Evolutionary conservation across 2,113 vertebrate genomes (phyloP).

Genomic region (Elgaria multicarinata): DNA sequence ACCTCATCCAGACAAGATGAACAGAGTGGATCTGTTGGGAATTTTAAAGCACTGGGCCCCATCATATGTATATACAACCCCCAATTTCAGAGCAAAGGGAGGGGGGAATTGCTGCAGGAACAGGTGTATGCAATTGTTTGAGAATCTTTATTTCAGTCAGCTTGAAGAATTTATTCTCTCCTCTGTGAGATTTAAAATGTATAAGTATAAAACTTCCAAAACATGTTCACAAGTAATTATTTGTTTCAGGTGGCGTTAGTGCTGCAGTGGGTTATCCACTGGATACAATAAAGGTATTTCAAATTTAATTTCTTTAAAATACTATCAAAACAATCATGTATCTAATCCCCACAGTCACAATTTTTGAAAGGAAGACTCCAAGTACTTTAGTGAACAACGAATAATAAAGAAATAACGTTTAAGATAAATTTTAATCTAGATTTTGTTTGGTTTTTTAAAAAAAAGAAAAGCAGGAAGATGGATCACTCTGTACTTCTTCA

Average conservation of each 20-base stretch:
- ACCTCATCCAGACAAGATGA: background rate
- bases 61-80: background rate
- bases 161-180: background rate
- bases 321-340: background rate
- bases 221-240: background rate
- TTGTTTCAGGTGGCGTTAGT: conserved; percentile 82
- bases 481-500: too few relatives aligned
- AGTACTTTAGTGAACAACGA: too few relatives aligned
- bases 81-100: background rate
- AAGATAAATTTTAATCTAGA: too few relatives aligned
- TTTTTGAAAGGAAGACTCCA: too few relatives aligned
- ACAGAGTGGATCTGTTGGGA: background rate
- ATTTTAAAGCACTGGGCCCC: background rate
- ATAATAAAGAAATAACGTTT: too few relatives aligned
- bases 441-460: too few relatives aligned
- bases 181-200: background rate
- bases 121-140: background rate
- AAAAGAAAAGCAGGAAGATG: too few relatives aligned
- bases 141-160: background rate
- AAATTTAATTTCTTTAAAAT: background rate
- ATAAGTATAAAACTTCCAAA: background rate
- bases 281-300: conserved; percentile 88
- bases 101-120: background rate
- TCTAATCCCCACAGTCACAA: background rate
- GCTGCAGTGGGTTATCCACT: conserved; percentile 87